Base-by-base conservation (phyloP, 2,113 vertebrate genomes). In the Daboia siamensis region DNA sequence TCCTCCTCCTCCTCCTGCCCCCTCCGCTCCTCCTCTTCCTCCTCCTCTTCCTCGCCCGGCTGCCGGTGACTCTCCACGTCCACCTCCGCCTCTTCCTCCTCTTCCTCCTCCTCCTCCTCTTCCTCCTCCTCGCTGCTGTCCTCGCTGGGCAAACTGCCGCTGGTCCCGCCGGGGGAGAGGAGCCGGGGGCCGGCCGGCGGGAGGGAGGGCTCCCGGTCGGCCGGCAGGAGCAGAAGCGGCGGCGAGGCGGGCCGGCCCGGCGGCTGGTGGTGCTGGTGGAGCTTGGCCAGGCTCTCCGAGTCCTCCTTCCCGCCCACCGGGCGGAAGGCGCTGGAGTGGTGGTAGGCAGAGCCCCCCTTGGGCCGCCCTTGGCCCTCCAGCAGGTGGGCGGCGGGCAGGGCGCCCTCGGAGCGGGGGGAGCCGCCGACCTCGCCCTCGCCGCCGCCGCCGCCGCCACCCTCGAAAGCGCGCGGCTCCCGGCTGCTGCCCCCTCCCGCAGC, bases 31-130 rank as follows among this genome's bases (percentile, higher is more conserved):
- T 97, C 98, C 93, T 99, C 99, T 87, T 99, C 98, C 55, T 98
- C 98, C 21, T 97, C 97, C 8, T 98, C 95, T 97, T 98, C 44
- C 90, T 98, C 98, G n/a, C n/a, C 64, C 6, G 98, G 98, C 92
- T 96, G 96, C 90, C 97, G 97, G 91, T 98, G 98, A 0, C 98
- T 98, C 95, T 99, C 99, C 95, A 99, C 99, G 24, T 99, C 99
- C 96, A 99, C 99, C 92, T 91, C 90, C 5, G 90, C 23, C 52
- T 91, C 90, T 26, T n/a, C 61, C 3, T 56, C 90, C 2, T 86
- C 89, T 3, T 99, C 99, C 80, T 98, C 98, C 26, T 97, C 98
- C 1, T 97, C 97, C 10, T 98, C 98, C 88, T 98, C 98, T 10
- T 99, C 98, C 0, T 97, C 97, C 21, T 98, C 94, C 97, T 98